A percentile compares a stretch with the other conserved stretches of the same genome.
Evolutionary conservation across 2,888 invertebrate genomes (phyloP).

Genomic region (Coelopa pilipes): DNA sequence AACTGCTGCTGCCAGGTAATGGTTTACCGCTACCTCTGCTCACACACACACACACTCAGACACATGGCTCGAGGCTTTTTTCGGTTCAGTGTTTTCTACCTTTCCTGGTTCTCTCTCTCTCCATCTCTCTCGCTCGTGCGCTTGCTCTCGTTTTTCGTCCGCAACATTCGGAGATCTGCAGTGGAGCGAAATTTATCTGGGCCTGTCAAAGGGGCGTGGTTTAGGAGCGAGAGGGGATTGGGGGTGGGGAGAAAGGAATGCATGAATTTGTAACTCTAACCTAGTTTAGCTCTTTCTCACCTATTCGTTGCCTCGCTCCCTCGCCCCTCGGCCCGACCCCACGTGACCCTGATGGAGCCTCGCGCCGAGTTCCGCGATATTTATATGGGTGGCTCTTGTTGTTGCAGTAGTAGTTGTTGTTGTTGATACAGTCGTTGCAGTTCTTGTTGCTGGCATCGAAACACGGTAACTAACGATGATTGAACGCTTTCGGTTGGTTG

Average conservation of each 20-base stretch:
- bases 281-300: slow-evolving; percentile 40
- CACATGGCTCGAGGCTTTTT: too few species aligned
- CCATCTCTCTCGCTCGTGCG: too few species aligned
- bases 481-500: slow-evolving; percentile 61
- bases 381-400: too few species aligned
- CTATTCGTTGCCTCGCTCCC: slow-evolving; percentile 35
- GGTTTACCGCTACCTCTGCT: too few species aligned
- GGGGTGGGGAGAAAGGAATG: background rate
- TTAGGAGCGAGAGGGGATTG: background rate
- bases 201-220: slow-evolving; percentile 31
- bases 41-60: background rate
- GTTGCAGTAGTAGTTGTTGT: too few species aligned
- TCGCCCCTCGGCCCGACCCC: too few species aligned
- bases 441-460: slow-evolving; percentile 46
- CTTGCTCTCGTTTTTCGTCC: background rate
- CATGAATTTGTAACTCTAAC: slow-evolving; percentile 47
- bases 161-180: background rate
- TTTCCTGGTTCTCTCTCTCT: too few species aligned
- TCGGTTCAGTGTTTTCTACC: too few species aligned
- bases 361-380: too few species aligned
- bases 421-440: too few species aligned
- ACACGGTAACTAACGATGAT: slow-evolving; percentile 62
- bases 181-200: slow-evolving; percentile 44
- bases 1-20: too few species aligned
- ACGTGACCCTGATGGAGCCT: background rate